These are phyloP conservation scores for Synergus gifuensis DNA, from an alignment of 2,888 invertebrate genomes.

Conservation along the genomic window DNA sequence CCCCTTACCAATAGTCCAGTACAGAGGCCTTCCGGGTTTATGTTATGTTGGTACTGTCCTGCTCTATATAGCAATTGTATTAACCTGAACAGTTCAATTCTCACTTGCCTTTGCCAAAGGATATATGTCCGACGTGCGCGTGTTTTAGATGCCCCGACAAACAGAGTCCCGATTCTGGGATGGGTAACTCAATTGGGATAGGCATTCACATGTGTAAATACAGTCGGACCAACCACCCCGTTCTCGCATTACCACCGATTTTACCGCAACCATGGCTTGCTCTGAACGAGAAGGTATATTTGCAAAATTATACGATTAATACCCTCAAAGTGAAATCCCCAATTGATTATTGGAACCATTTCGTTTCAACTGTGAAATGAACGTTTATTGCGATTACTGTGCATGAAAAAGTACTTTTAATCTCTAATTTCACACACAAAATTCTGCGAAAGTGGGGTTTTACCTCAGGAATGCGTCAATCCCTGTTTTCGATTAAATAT, in stretches of 20 bases:
- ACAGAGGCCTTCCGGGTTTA: constrained; percentile 41
- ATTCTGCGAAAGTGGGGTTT: too few relatives aligned
- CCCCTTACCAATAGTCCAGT: constrained; percentile 4
- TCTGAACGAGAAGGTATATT: constrained; percentile 36
- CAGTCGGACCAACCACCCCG: constrained; percentile 24
- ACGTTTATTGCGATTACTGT: neutral
- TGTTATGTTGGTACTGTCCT: constrained; percentile 49
- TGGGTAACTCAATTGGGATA: constrained; percentile 14
- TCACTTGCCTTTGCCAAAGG: constrained; percentile 53
- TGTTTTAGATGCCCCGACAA: constrained; percentile 35
- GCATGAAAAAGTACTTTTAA: neutral
- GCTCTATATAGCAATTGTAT: constrained; percentile 44
- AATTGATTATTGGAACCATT: constrained; percentile 37
- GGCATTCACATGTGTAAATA: constrained; percentile 42
- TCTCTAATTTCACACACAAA: neutral
- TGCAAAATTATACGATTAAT: constrained; percentile 42
- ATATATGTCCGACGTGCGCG: constrained; percentile 41
- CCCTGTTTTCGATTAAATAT: too few relatives aligned
- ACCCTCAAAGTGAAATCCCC: constrained; percentile 37
- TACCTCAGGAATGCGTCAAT: too few relatives aligned
- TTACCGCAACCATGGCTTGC: constrained; percentile 13
- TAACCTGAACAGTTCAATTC: constrained; percentile 51
- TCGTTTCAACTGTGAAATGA: constrained; percentile 39
- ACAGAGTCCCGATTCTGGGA: constrained; percentile 20
- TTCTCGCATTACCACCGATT: constrained; percentile 32